Evolutionary conservation across 2,113 vertebrate genomes (phyloP).

Genomic region (Castor canadensis): DNA sequence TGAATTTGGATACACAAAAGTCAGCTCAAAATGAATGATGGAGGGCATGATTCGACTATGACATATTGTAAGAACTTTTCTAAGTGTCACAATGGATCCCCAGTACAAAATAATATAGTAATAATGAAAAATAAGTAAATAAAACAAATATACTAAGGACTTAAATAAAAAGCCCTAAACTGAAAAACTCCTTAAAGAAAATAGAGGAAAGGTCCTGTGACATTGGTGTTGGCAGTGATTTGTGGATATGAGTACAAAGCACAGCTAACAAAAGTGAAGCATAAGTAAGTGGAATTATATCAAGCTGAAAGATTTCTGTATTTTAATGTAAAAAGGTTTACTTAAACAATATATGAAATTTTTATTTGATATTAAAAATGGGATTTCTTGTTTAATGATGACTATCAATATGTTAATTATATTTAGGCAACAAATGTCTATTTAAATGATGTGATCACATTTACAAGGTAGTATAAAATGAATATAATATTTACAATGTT

Average conservation of each 20-base stretch:
- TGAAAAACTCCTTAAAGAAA: background rate
- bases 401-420: background rate
- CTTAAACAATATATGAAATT: background rate
- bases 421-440: background rate
- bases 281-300: no score
- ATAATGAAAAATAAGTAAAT: no score
- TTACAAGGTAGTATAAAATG: background rate
- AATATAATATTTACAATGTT: background rate
- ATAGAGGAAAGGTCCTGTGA: background rate
- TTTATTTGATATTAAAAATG: background rate
- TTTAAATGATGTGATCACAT: background rate
- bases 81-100: no score
- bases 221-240: background rate
- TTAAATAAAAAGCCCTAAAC: background rate
- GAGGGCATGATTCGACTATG: no score
- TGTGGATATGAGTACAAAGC: background rate
- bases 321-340: constrained; percentile 4
- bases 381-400: background rate
- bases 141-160: no score
- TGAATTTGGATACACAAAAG: background rate
- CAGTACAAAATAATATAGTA: no score
- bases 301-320: background rate
- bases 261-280: background rate
- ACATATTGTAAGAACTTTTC: no score
- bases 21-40: background rate